Evolutionary conservation across 2,113 vertebrate genomes (phyloP), one percentile per base, ranked within the genome.

Genomic region (Brachirus orientalis): DNA sequence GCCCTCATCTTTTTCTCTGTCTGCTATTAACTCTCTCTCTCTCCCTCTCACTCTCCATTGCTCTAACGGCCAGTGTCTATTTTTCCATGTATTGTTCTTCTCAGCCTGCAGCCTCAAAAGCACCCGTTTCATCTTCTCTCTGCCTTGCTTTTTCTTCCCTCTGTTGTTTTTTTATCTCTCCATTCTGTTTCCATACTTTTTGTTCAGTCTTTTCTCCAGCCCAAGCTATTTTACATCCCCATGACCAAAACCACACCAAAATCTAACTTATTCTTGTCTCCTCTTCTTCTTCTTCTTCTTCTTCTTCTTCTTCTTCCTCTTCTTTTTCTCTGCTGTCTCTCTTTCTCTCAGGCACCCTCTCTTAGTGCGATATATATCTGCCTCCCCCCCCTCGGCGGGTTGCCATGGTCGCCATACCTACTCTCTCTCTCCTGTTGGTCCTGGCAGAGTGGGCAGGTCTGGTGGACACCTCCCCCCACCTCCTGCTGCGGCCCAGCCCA

Each of bases 351-450:
- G 93, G 90, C 89, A 80, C 85, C 90, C 87, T 89, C 88, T 88
- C 86, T 86, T 88, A 86, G 86, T 73, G 83, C 83, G 80, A 86
- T 81, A 90, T 90, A 89, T 92, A 91, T 87, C 92, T 69, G 82
- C 65, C 70, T 74, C 66, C 86, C 87, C 80, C 86, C 86, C 86
- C 28, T 90, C 88, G 90, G 89, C 91, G 90, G 90, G 88, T 93
- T 91, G 86, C 91, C 86, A 89, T 94, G 94, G 90, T 95, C 77
- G 82, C 93, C 90, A 89, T 92, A 92, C 91, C 93, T 80, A 90
- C 90, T 86, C 89, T 93, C 84, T 91, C 91, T 91, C 94, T 98
- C 90, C 92, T 96, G 69, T 88, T 96, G 94, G 95, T 95, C 86
- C 88, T 96, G 91, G 93, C 94, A 89, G 93, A 94, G 84, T 94